Conservation (phyloP, 2,113 vertebrate genomes). For the Coryphaenoides rupestris region DNA sequence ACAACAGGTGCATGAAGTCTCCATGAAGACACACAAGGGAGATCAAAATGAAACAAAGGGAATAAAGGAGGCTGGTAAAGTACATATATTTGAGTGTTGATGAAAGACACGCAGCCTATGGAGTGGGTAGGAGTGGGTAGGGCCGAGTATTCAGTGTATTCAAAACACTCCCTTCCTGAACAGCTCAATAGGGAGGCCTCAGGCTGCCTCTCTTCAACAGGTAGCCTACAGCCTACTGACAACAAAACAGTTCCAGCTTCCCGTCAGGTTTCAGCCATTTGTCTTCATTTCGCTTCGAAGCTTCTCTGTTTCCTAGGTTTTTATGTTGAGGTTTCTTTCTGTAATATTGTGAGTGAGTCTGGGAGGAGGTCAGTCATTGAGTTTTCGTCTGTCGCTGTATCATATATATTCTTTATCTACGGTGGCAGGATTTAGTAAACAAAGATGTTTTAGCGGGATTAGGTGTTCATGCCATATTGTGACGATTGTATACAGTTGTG, state of each 20-base stretch:
- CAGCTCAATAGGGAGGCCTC: conserved; percentile 23
- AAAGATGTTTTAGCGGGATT: neutral
- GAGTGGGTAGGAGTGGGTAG: too few relatives aligned
- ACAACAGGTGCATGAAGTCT: conserved; percentile 54
- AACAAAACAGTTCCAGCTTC: conserved; percentile 21
- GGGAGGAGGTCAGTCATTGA: conserved; percentile 18
- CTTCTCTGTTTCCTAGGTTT: conserved; percentile 15
- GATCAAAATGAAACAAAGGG: too few relatives aligned
- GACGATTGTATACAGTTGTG: too few relatives aligned
- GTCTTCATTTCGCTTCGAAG: conserved; percentile 11
- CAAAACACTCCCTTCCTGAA: conserved; percentile 22
- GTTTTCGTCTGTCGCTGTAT: conserved; percentile 4
- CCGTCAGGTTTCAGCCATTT: neutral
- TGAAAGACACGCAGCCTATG: too few relatives aligned
- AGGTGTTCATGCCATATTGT: neutral
- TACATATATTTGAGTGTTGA: too few relatives aligned
- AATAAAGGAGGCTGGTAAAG: too few relatives aligned
- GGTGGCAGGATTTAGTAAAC: neutral
- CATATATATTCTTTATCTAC: too few relatives aligned
- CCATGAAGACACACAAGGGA: too few relatives aligned
- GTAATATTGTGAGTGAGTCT: conserved; percentile 39
- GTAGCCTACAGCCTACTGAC: conserved; percentile 18
- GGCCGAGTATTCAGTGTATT: too few relatives aligned
- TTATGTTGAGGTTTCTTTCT: conserved; percentile 26
- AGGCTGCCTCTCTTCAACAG: conserved; percentile 16